Conservation (phyloP, 2,888 invertebrate species). For the Ashinkailepas kermadecensis region DNA sequence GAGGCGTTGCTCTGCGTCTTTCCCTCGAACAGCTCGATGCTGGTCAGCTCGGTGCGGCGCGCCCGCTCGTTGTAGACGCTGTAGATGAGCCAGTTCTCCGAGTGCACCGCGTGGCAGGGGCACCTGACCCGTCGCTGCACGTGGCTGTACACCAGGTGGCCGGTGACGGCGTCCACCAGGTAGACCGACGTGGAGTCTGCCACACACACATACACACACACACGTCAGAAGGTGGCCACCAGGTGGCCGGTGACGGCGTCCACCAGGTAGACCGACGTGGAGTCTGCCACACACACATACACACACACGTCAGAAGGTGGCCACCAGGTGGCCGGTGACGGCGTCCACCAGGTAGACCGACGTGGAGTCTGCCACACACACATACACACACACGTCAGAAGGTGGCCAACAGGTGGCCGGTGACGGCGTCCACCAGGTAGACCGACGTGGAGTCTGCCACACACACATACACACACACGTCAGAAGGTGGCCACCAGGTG, state of each 20-base stretch:
- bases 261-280: too few species aligned
- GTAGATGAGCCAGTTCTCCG: slow-evolving; percentile 95
- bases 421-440: slow-evolving; percentile 81
- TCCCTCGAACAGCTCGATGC: slow-evolving; percentile 93
- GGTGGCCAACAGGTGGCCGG: slow-evolving; percentile 63
- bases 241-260: too few species aligned
- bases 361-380: slow-evolving; percentile 42
- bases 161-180: slow-evolving; percentile 84
- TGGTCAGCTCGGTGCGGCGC: slow-evolving; percentile 82
- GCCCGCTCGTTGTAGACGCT: slow-evolving; percentile 88
- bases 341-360: slow-evolving; percentile 82
- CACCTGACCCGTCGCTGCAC: slow-evolving; percentile 76
- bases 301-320: too few species aligned
- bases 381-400: too few species aligned
- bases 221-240: too few species aligned
- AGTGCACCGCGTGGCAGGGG: slow-evolving; percentile 81
- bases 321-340: slow-evolving; percentile 71
- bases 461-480: too few species aligned
- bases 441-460: slow-evolving; percentile 53
- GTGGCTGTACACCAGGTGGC: slow-evolving; percentile 73
- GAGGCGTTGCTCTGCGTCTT: slow-evolving; percentile 71
- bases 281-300: too few species aligned
- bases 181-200: slow-evolving; percentile 61
- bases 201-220: too few species aligned
- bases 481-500: too few species aligned